Evolutionary conservation across 2,888 invertebrate genomes (phyloP).

Genomic region (Agrypnus murinus): DNA sequence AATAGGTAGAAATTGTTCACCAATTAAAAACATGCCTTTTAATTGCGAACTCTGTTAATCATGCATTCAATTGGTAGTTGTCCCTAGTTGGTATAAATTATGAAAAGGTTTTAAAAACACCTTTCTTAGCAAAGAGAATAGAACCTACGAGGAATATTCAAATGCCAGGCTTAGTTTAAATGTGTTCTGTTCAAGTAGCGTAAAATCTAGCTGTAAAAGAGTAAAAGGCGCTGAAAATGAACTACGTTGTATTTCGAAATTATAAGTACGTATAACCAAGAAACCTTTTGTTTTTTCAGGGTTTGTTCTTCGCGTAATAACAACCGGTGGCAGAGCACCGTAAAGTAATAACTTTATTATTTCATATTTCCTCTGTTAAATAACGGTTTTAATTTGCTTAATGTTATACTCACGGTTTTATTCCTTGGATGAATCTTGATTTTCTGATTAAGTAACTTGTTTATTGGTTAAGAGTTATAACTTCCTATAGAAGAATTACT

Average conservation of each 20-base stretch:
- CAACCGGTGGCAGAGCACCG: slow-evolving; percentile 5
- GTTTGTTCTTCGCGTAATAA: slow-evolving; percentile 10
- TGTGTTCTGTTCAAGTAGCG: slow-evolving; percentile 14
- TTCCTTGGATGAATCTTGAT: too few species aligned
- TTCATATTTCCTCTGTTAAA: slow-evolving; percentile 20
- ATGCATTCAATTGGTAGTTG: too few species aligned
- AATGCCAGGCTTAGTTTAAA: not conserved
- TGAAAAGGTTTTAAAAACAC: too few species aligned
- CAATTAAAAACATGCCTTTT: too few species aligned
- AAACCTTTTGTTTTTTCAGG: not conserved
- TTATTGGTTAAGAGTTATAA: too few species aligned
- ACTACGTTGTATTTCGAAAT: not conserved
- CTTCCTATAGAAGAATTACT: too few species aligned
- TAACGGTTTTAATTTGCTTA: slow-evolving; percentile 25
- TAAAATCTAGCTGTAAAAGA: slow-evolving; percentile 14
- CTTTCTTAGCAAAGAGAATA: too few species aligned
- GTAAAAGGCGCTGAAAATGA: not conserved
- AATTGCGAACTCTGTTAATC: too few species aligned
- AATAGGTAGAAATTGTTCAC: too few species aligned
- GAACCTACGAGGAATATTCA: not conserved
- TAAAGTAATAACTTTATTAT: slow-evolving; percentile 20
- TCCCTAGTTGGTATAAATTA: too few species aligned
- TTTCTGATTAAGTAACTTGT: too few species aligned
- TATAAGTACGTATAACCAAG: slow-evolving; percentile 5
- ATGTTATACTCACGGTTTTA: not conserved